Base-by-base conservation (phyloP, 2,113 vertebrate genomes). In the Callionymus lyra region DNA sequence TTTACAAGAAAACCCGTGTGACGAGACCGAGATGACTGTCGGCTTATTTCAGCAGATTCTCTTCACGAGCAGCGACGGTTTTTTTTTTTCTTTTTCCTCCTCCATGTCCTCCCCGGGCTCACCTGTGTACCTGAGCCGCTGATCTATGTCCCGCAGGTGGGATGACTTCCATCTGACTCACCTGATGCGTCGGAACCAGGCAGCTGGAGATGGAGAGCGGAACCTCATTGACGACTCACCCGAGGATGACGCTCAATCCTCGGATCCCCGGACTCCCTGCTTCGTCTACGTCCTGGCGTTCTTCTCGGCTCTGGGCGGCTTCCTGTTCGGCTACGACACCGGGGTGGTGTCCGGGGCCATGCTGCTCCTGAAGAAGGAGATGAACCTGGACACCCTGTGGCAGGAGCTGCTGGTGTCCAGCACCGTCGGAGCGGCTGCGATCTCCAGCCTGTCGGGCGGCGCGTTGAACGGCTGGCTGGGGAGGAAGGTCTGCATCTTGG, bases 241-340 rank as follows among this genome's bases (percentile, higher is more conserved):
- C 1, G 9, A 10, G 6, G 33, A 9, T 1, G 18, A 57, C 0
- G 32, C 63, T 77, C 35, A 76, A 82, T 52, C 84, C 83, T 78
- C 56, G 45, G 79, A 82, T 18, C 72, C 80, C 10, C 5, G 38
- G 68, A 87, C 88, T 8, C 72, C 87, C 1, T 45, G 33, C 34
- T 92, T 96, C 56, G 65, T 96, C 31, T 86, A 85, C 9, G 4
- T 79, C 14, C 10, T 87, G 60, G 72, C 77, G 0, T 81, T 82
- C 18, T 93, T 94, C 83, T 92, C 94, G 0, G 94, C 93, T 34
- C 76, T 98, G 44, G 94, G 94, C 10, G 94, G 94, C 42, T 92
- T 98, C 53, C 87, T 98, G 27, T 97, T 97, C 56, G 94, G 94
- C 59, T 98, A 98, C 18, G 94, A 98, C 81, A 97, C 93, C 2